Conservation (phyloP, 2,113 vertebrate genomes). For the Tapirus terrestris region DNA sequence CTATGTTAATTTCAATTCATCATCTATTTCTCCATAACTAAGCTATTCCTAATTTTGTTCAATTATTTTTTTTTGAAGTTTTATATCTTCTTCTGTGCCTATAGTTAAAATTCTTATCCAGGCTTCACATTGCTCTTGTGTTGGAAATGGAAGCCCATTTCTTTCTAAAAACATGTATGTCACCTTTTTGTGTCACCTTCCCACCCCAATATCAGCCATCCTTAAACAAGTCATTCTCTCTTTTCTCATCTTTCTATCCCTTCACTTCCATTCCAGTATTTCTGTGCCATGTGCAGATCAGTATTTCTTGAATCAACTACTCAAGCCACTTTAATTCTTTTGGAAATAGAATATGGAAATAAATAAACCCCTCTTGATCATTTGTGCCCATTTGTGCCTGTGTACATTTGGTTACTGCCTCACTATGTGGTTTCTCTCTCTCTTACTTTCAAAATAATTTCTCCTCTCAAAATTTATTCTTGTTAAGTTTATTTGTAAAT, state of each 20-base stretch:
- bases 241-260: background rate
- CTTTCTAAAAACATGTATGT: background rate
- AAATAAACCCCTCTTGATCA: background rate
- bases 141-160: background rate
- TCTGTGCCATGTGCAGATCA: background rate
- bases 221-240: background rate
- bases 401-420: background rate
- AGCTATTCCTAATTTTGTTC: background rate
- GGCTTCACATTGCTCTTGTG: background rate
- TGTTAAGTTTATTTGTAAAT: background rate
- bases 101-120: background rate
- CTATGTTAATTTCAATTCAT: background rate
- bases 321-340: background rate
- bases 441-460: background rate
- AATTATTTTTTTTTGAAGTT: background rate
- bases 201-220: background rate
- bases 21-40: background rate
- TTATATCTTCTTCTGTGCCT: background rate
- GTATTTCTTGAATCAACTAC: background rate
- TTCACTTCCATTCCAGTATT: background rate
- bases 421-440: background rate
- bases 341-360: background rate
- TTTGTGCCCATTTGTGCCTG: background rate
- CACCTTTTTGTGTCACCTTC: background rate
- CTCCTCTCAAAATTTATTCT: background rate